Evolutionary conservation across 2,797 vertebrate genomes (phyloP), one percentile per base, ranked within the genome.

Genomic region (Microhierax caerulescens): DNA sequence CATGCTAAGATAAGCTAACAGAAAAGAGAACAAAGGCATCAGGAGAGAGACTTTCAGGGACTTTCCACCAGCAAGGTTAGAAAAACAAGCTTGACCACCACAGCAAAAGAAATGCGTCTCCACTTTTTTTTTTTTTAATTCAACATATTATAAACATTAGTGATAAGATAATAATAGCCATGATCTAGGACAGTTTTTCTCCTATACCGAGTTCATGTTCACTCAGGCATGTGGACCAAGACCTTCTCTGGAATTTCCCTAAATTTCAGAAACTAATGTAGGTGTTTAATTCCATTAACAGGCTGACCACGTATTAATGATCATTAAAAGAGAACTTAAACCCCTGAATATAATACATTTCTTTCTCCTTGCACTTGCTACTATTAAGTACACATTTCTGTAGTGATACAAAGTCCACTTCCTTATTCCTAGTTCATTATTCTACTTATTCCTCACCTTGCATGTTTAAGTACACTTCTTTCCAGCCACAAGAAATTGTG

Each of bases 351-450:
- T 4, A 57, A 83, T 80, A n/a, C 21, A 39, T 27, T n/a, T 53
- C 8, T 81, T 72, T 60, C 34, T 51, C 18, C 68, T 68, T 9
- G 3, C 2, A 4, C 19, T 37, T 30, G 27, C 28, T 64, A 14
- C 18, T 15, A 20, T 17, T 2, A 74, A 22, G 21, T 13, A 56
- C 17, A 14, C 23, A 27, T 57, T 64, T 60, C 70, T 59, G 15
- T 27, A 37, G 5, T 0, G 2, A 45, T 13, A 57, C 7, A 12
- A 11, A 54, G 34, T 4, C 23, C 34, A 19, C 8, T 32, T 24
- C 37, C 48, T 56, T 54, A 68, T 5, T 72, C 34, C 56, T 28
- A 7, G 22, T 72, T 39, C 50, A 14, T 27, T 85, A 32, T 53
- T 68, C 41, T 56, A 43, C 12, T 84, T 32, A 45, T 3, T 74